Evolutionary conservation across 2,888 invertebrate species (phyloP).

Genomic region (Lycaena phlaeas): DNA sequence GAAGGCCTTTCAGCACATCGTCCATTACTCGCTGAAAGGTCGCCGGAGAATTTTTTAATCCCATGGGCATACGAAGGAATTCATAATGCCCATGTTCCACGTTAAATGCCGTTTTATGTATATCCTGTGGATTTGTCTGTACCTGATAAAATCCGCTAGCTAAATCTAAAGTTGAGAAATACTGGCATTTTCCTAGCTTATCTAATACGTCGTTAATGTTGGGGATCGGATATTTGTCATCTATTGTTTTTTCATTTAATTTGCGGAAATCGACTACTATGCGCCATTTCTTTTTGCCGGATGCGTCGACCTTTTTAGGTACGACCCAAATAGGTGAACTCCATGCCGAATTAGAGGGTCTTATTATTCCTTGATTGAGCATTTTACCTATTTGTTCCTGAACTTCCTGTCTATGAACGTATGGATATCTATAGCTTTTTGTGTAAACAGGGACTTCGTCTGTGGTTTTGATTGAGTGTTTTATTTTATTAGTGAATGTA

Average conservation of each 20-base stretch:
- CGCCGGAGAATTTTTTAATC: constrained; percentile 21
- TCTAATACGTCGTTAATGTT: no score
- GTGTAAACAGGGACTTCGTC: constrained; percentile 11
- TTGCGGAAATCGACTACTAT: constrained; percentile 23
- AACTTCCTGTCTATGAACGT: constrained; percentile 11
- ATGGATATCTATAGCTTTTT: constrained; percentile 12
- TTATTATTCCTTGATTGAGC: constrained; percentile 10
- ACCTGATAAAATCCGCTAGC: constrained; percentile 20
- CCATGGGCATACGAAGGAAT: constrained; percentile 20
- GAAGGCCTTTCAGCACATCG: constrained; percentile 25
- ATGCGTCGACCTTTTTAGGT: constrained; percentile 21
- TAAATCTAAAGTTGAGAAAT: constrained; percentile 19
- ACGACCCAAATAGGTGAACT: constrained; percentile 23
- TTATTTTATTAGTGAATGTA: constrained; percentile 9
- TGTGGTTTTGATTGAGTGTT: constrained; percentile 7
- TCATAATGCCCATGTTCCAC: constrained; percentile 20
- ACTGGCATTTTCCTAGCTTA: constrained; percentile 19
- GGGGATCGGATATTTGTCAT: constrained; percentile 23
- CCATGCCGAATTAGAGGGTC: constrained; percentile 22
- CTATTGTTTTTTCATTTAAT: constrained; percentile 21
- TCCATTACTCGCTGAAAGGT: constrained; percentile 29
- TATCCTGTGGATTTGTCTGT: constrained; percentile 18
- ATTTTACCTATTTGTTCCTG: constrained; percentile 12
- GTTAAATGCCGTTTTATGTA: constrained; percentile 18
- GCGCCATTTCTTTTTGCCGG: constrained; percentile 18